These are phyloP conservation scores for Nycteola revayana DNA, from an alignment of 2,888 invertebrate species.

Conservation along the genomic window DNA sequence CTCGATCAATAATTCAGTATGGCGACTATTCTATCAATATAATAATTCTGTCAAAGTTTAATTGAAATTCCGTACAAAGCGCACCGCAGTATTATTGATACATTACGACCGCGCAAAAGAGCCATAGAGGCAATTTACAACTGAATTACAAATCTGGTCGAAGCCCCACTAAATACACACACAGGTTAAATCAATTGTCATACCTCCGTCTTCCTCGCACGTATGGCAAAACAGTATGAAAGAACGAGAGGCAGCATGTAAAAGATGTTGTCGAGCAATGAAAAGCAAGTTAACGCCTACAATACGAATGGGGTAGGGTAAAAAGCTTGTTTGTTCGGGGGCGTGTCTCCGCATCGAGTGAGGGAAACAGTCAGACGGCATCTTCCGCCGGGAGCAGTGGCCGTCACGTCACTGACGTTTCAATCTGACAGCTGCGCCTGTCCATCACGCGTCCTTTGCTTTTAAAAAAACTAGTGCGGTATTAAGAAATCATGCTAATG, in stretches of 20 bases:
- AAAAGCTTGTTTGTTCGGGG: slow-evolving; percentile 70
- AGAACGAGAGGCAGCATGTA: slow-evolving; percentile 37
- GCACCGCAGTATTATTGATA: slow-evolving; percentile 73
- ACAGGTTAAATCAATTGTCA: slow-evolving; percentile 72
- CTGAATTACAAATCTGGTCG: slow-evolving; percentile 78
- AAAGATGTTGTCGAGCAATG: slow-evolving; percentile 45
- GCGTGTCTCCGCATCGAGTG: slow-evolving; percentile 55
- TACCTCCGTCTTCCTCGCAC: slow-evolving; percentile 41
- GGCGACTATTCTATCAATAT: slow-evolving; percentile 70
- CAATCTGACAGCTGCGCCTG: slow-evolving; percentile 60
- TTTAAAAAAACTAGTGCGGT: slow-evolving; percentile 29
- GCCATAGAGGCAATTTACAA: slow-evolving; percentile 75
- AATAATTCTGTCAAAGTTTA: slow-evolving; percentile 80
- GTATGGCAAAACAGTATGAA: background rate
- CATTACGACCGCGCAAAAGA: slow-evolving; percentile 75
- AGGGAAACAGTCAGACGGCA: slow-evolving; percentile 63
- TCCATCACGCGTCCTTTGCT: slow-evolving; percentile 39
- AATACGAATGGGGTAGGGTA: slow-evolving; percentile 59
- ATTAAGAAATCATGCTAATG: slow-evolving; percentile 59
- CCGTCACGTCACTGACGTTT: slow-evolving; percentile 48
- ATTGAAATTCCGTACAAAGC: slow-evolving; percentile 75
- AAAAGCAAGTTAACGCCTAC: slow-evolving; percentile 66
- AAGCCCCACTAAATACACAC: slow-evolving; percentile 74
- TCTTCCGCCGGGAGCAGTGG: slow-evolving; percentile 65
- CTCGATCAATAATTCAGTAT: slow-evolving; percentile 65